A percentile compares a stretch with the other conserved stretches of the same genome.
Conservation (phyloP, 2,888 invertebrate genomes). For the Plagiodera versicolora region DNA sequence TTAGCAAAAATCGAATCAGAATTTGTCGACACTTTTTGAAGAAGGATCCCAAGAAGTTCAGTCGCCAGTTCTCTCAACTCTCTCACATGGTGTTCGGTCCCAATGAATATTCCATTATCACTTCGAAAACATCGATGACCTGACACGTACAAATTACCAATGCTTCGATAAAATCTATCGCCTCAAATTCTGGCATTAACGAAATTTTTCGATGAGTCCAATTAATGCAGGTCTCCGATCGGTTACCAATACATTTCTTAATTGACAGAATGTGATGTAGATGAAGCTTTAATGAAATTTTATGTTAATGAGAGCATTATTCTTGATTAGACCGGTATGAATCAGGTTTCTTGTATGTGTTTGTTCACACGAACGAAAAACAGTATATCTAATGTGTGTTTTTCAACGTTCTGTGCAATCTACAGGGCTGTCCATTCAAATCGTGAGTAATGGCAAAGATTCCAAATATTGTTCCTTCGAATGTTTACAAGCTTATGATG, state of each 20-base stretch:
- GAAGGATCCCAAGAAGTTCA: no score
- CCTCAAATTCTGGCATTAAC: conserved; percentile 16
- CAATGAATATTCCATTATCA: neutral
- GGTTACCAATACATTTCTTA: conserved; percentile 1
- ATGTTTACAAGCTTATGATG: no score
- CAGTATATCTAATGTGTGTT: neutral
- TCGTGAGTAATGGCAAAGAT: no score
- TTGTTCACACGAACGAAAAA: neutral
- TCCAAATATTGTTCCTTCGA: no score
- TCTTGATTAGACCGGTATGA: neutral
- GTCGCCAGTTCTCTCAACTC: no score
- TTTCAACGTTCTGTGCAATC: conserved; percentile 11
- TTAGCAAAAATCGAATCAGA: no score
- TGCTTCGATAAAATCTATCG: conserved; percentile 20
- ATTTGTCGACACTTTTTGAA: no score
- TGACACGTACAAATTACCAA: conserved; percentile 19
- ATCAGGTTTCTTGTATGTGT: neutral
- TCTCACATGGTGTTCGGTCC: no score
- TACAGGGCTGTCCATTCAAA: no score
- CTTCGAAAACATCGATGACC: neutral
- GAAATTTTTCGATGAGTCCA: conserved; percentile 8
- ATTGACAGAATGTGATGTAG: neutral
- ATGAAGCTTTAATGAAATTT: neutral
- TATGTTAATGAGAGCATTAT: neutral
- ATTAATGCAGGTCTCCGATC: neutral